Conservation (phyloP, 2,113 vertebrate species). For the Megaceryle maxima region DNA sequence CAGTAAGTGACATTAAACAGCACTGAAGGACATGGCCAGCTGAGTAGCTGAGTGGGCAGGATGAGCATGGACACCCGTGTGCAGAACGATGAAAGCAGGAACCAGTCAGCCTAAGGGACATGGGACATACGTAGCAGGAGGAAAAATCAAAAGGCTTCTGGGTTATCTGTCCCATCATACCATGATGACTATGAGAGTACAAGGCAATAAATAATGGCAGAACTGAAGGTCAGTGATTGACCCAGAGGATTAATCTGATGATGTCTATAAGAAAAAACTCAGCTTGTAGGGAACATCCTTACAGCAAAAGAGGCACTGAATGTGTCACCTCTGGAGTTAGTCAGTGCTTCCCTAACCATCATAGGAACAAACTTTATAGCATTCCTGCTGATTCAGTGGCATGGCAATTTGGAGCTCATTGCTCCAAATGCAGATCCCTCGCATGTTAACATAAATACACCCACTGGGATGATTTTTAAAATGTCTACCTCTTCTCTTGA, state of each 20-base stretch:
- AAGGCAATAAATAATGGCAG: background rate
- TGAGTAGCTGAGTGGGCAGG: background rate
- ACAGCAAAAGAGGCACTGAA: background rate
- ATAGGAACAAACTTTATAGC: background rate
- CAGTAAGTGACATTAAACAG: background rate
- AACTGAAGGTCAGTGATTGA: background rate
- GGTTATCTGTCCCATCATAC: background rate
- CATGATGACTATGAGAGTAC: background rate
- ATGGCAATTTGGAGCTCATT: background rate
- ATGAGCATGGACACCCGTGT: background rate
- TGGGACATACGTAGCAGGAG: rapidly evolving
- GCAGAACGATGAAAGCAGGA: background rate
- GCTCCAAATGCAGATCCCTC: slow-evolving; percentile 7
- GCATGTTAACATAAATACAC: background rate
- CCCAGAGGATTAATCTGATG: background rate
- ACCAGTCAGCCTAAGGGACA: background rate
- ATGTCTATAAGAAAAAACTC: background rate
- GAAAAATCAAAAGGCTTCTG: background rate
- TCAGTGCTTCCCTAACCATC: background rate
- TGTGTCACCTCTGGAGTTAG: slow-evolving; percentile 8
- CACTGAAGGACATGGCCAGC: background rate
- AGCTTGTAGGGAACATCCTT: background rate
- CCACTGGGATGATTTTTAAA: background rate
- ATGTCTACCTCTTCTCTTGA: background rate
- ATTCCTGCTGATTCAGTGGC: background rate